Evolutionary conservation across 2,888 invertebrate genomes (phyloP).

Genomic region (Cosmia trapezina): DNA sequence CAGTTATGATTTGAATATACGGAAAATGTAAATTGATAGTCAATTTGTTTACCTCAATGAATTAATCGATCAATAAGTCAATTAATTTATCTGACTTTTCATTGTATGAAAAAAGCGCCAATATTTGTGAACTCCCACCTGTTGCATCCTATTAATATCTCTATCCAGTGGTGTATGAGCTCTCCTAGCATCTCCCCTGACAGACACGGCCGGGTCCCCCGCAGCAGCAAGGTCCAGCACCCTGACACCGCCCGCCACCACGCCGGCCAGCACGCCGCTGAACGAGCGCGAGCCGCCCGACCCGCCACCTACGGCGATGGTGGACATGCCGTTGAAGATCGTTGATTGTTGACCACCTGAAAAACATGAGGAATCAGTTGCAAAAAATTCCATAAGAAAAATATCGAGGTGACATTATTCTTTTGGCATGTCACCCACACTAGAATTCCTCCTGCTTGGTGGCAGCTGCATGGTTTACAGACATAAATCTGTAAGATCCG

Average conservation of each 20-base stretch:
- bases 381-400: too few species aligned
- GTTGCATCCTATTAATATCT: slow-evolving; percentile 96
- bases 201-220: slow-evolving; percentile 94
- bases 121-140: slow-evolving; percentile 81
- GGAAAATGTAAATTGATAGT: too few species aligned
- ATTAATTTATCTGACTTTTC: too few species aligned
- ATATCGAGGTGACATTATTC: too few species aligned
- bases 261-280: slow-evolving; percentile 96
- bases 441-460: too few species aligned
- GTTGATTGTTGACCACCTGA: slow-evolving; percentile 95
- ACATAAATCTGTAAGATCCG: too few species aligned
- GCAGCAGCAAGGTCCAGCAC: slow-evolving; percentile 96
- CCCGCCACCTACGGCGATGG: slow-evolving; percentile 96
- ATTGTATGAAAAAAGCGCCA: too few species aligned
- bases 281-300: slow-evolving; percentile 94
- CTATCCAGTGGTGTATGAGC: slow-evolving; percentile 94
- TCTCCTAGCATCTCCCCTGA: slow-evolving; percentile 95
- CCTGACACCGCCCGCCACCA: slow-evolving; percentile 96
- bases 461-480: too few species aligned
- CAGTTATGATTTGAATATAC: too few species aligned
- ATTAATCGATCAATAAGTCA: too few species aligned
- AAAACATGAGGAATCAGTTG: background rate
- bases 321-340: slow-evolving; percentile 97
- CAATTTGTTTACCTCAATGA: too few species aligned
- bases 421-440: too few species aligned